Percentiles rank a stretch among this genome's conserved stretches.
phyloP scores from a whole-genome alignment of 1,140 invertebrate species.

The Macrosteles quadrilineatus region DNA sequence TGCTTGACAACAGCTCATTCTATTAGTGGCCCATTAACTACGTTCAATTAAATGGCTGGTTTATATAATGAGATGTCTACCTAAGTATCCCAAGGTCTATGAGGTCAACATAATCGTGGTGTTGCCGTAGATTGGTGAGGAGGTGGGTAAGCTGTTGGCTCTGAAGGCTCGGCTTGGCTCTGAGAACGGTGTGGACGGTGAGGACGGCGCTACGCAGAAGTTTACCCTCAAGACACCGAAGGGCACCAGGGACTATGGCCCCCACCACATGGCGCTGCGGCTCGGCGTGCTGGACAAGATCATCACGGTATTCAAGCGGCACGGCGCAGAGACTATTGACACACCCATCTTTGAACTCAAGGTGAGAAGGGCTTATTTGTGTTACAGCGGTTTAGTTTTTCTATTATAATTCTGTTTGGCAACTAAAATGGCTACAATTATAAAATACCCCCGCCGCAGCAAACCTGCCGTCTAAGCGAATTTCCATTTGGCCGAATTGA shows the following conservation, averaged over 20 bases:
- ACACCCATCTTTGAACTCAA: conserved; percentile 99
- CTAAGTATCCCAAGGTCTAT: no score
- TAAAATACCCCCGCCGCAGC: no score
- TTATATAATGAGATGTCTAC: no score
- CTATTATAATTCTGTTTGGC: no score
- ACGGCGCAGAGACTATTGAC: conserved; percentile 98
- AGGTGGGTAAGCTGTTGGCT: conserved; percentile 77
- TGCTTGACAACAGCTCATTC: no score
- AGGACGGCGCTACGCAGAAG: conserved; percentile 56
- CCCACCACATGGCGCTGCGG: conserved; percentile 92
- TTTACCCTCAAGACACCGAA: conserved; percentile 91
- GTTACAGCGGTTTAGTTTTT: no score
- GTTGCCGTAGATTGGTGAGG: conserved; percentile 72
- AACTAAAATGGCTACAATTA: no score
- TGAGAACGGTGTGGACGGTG: conserved; percentile 53
- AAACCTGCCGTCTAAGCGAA: no score
- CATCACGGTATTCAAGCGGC: conserved; percentile 87
- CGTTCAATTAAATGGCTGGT: no score
- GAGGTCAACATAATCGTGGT: no score
- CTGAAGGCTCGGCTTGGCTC: conserved; percentile 69
- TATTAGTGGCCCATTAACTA: no score
- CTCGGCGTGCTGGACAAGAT: conserved; percentile 90
- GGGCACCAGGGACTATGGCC: conserved; percentile 94
- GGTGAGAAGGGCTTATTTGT: conserved; percentile 54
- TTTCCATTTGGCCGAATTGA: no score